A percentile compares a stretch with the other conserved stretches of the same genome.
These are phyloP conservation scores for Odontophorus gujanensis DNA, from an alignment of 2,113 vertebrate genomes.

Conservation along the genomic window DNA sequence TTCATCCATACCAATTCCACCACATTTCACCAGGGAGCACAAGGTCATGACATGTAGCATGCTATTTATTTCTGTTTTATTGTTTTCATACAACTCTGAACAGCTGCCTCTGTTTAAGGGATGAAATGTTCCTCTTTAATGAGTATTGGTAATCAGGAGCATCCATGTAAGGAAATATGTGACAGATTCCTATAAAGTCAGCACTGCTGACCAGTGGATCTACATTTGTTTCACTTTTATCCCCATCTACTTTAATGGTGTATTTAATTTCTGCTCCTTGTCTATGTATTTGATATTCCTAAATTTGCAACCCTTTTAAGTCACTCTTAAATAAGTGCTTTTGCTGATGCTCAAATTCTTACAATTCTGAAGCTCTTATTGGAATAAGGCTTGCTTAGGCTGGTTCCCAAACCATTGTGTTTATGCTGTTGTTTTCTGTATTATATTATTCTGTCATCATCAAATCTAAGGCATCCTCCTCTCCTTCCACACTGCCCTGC, in stretches of 20 bases:
- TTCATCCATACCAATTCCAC: background rate
- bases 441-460: background rate
- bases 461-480: background rate
- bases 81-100: background rate
- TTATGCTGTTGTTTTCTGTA: background rate
- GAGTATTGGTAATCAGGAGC: background rate
- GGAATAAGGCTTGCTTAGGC: background rate
- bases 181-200: background rate
- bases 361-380: background rate
- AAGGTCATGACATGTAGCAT: background rate
- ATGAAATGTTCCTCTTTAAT: slow-evolving; percentile 13
- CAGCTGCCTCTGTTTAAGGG: background rate
- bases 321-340: background rate
- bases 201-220: background rate
- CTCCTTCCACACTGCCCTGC: background rate
- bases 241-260: background rate
- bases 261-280: slow-evolving; percentile 4
- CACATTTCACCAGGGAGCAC: background rate
- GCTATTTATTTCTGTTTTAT: background rate
- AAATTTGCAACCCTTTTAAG: background rate
- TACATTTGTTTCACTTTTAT: background rate
- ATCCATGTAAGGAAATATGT: background rate
- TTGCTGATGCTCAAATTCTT: background rate
- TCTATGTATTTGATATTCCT: background rate
- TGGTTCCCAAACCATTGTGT: background rate